Base-by-base conservation (phyloP, 1,140 invertebrate genomes). In the Macrobrachium rosenbergii region DNA sequence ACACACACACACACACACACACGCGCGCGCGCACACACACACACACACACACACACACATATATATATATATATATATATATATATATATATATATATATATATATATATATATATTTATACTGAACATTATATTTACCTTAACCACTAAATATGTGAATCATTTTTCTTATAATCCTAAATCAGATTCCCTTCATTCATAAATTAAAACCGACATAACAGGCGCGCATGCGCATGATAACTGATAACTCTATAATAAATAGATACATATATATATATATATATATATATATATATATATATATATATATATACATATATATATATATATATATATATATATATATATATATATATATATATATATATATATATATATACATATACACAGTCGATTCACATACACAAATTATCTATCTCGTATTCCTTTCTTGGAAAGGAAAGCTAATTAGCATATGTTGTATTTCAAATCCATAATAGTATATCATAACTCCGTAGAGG, bases 291-390 rank as follows among this genome's bases (percentile, higher is more conserved):
- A 23, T 67, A 23, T 67, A 12, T 67, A 23, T 67, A 23, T 67
- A 12, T 67, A 23, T 67, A 23, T 67, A 23, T 67, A 67, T 67
- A 67, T 23, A 67, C 14, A 67, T 67, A 67, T 67, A 67, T 67
- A 23, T 6, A 67, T 67, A 67, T n/a, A 67, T 67, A 67, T 69
- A 23, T 23, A 67, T 23, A 67, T 67, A 67, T 67, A 67, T 67
- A 67, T 67, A 67, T 67, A 64, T 64, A 64, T 64, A 19, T 64
- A 52, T 52, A 52, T 52, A 52, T 52, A 52, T 52, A 52, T 52
- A 52, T 52, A 52, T 23, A 64, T n/a, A 64, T 64, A 64, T 23
- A 67, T 67, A 28, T 69, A 69, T 69, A 69, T 21, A 69, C 19
- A 69, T 21, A 69, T 69, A 69, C 19, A 2, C 19, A 12, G 28